phyloP scores from a whole-genome alignment of 2,113 vertebrate species.

The Penelope pileata region DNA sequence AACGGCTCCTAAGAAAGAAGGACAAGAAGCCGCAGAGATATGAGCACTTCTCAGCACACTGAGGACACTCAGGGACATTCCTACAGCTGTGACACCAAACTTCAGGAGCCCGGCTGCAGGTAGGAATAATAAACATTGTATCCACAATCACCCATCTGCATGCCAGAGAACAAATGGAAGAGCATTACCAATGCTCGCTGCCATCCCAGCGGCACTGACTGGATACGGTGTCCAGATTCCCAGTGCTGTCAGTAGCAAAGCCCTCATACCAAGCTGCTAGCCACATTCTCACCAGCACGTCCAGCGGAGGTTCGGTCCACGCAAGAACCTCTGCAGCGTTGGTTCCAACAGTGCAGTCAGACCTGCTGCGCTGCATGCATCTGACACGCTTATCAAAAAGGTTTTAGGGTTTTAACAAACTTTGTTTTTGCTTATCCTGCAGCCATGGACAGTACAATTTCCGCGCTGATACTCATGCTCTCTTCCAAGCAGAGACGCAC shows the following conservation, averaged over 20 bases:
- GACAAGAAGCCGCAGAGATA: neutral
- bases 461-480: neutral
- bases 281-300: neutral
- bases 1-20: neutral
- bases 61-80: neutral
- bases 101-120: accelerated
- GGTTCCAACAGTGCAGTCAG: accelerated
- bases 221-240: accelerated
- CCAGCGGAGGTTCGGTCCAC: accelerated
- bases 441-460: neutral
- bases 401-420: accelerated
- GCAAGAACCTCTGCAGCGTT: accelerated
- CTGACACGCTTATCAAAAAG: neutral
- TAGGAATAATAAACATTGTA: accelerated
- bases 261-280: accelerated
- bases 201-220: accelerated
- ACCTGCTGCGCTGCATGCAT: accelerated
- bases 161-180: neutral
- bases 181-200: accelerated
- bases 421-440: accelerated
- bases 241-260: neutral
- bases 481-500: accelerated
- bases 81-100: accelerated
- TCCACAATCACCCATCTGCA: accelerated
- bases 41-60: accelerated